phyloP scores from a whole-genome alignment of 2,113 vertebrate genomes.

The Spea bombifrons region DNA sequence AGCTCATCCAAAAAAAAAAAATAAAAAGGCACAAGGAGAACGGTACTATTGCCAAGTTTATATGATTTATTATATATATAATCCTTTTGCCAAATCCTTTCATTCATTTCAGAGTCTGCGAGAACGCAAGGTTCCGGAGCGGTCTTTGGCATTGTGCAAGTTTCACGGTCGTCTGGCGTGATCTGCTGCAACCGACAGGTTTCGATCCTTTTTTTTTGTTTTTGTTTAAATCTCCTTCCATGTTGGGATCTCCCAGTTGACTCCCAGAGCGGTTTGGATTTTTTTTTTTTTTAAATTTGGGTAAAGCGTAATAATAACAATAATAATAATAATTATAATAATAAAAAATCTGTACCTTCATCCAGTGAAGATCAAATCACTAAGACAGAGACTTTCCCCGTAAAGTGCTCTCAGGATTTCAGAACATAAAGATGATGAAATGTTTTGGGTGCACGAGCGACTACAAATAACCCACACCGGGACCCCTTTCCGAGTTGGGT shows the following conservation, averaged over 20 bases:
- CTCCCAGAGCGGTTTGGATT: not conserved
- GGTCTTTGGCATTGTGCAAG: constrained; percentile 54
- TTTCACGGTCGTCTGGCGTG: constrained; percentile 55
- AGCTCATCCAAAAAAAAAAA: constrained; percentile 24
- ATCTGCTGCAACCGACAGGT: constrained; percentile 41
- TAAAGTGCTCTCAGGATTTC: constrained; percentile 41
- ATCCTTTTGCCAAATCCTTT: constrained; percentile 20
- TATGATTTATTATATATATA: not conserved
- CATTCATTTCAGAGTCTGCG: not conserved
- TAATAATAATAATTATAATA: not conserved
- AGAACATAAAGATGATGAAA: constrained; percentile 35
- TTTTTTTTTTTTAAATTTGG: too few species aligned
- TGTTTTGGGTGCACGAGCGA: constrained; percentile 22
- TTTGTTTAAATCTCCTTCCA: not conserved
- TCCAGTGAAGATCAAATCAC: constrained; percentile 40
- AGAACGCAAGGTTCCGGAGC: constrained; percentile 37
- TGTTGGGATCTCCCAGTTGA: not conserved
- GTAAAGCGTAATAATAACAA: not conserved
- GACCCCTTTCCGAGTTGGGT: not conserved
- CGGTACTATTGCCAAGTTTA: constrained; percentile 36
- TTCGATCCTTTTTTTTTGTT: constrained; percentile 23
- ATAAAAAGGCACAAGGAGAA: constrained; percentile 35
- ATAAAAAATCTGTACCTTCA: constrained; percentile 41
- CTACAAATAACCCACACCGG: constrained; percentile 16
- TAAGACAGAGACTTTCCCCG: constrained; percentile 19